Evolutionary conservation across 2,113 vertebrate genomes (phyloP).

Genomic region (Rhinoderma darwinii): DNA sequence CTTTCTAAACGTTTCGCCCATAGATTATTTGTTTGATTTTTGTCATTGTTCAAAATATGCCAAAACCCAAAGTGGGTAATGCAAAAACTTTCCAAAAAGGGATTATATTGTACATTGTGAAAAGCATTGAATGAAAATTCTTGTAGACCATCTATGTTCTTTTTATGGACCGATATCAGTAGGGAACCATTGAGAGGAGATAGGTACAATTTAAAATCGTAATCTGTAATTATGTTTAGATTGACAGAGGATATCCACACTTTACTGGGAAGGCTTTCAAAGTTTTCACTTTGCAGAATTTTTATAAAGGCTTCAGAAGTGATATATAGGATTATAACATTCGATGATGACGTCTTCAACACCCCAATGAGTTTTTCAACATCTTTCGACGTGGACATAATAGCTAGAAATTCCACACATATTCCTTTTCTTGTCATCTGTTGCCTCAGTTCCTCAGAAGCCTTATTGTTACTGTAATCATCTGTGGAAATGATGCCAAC

Average conservation of each 20-base stretch:
- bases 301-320: background rate
- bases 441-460: background rate
- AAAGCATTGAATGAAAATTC: background rate
- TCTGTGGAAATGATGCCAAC: background rate
- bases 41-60: background rate
- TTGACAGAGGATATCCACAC: background rate
- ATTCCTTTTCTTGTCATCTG: background rate
- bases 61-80: background rate
- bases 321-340: background rate
- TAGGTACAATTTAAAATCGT: background rate
- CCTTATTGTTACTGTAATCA: background rate
- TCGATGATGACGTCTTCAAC: background rate
- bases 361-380: too few relatives aligned
- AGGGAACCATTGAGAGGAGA: slow-evolving; percentile 2
- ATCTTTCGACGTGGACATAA: too few relatives aligned
- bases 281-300: background rate
- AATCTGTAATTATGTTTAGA: background rate
- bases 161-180: background rate
- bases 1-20: background rate
- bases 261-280: background rate
- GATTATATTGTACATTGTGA: background rate
- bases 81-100: background rate
- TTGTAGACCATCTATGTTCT: slow-evolving; percentile 1
- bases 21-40: background rate
- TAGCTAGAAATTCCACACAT: background rate